Base-by-base conservation (phyloP, 2,113 vertebrate genomes). In the Pelecanus crispus region DNA sequence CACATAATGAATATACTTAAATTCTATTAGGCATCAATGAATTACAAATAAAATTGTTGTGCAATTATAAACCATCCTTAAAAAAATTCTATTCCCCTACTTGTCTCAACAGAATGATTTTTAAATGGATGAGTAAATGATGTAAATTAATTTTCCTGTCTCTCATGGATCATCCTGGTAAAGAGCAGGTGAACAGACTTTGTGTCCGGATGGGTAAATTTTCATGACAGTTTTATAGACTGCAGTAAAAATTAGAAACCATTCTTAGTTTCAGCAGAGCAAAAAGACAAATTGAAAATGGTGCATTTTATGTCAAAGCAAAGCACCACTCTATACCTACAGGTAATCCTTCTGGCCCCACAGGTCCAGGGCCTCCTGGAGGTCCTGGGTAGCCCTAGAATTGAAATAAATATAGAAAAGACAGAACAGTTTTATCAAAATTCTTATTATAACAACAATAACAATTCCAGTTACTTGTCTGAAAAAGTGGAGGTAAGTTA, bases 321-420 rank as follows among this genome's bases (percentile, higher is more conserved):
- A 93, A 84, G 62, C 22, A 74, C 26, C 8, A 29, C 11, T 55
- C 56, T 94, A 87, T 90, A 99, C 99, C 98, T 98, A 99, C 99
- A 88, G 98, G 97, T 88, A 98, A 95, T 84, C 99, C 99, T 94
- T 98, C 98, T 66, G 98, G 97, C 12, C 99, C 99, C 7, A 99
- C n/a, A 74, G 98, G 97, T 49, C 99, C 99, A 79, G 98, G 98
- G 96, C 97, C 45, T 56, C 99, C 99, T 89, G 99, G 98, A 93
- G 98, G 93, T 89, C 99, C 99, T 91, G 98, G 96, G 96, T 99
- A 99, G 26, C 99, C 99, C 99, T 99, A 92, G 63, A 90, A 96
- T 50, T 90, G 88, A 96, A 98, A 94, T 22, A 97, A 58, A 96
- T 82, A 88, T 4, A 94, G 53, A 22, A 84, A 96, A 63, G 22